Conservation (phyloP, 2,888 invertebrate species). For the Meteorus cinctellus region DNA sequence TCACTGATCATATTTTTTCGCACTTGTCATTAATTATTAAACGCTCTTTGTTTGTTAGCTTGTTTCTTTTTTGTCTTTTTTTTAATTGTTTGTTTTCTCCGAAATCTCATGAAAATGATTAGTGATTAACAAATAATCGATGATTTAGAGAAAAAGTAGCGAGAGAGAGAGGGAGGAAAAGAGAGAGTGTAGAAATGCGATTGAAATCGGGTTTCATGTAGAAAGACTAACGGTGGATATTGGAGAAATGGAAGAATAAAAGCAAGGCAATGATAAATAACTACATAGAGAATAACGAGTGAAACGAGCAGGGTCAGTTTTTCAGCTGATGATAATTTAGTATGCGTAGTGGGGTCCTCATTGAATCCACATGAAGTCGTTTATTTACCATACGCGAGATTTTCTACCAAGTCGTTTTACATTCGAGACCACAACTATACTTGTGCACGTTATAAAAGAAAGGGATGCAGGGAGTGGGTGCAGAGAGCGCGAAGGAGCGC, state of each 20-base stretch:
- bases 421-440: constrained; percentile 2
- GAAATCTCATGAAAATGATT: too few relatives aligned
- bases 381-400: constrained; percentile 36
- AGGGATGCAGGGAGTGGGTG: background rate
- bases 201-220: too few relatives aligned
- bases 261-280: constrained; percentile 18
- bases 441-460: background rate
- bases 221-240: background rate
- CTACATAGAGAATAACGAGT: background rate
- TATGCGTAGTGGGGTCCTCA: constrained; percentile 55
- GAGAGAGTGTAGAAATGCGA: background rate
- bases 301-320: constrained; percentile 56
- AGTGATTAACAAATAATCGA: too few relatives aligned
- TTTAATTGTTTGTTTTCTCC: background rate
- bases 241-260: background rate
- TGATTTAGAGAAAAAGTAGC: too few relatives aligned
- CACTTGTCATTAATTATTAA: background rate
- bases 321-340: constrained; percentile 60
- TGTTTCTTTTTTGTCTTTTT: too few relatives aligned
- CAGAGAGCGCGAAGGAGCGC: background rate
- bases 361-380: constrained; percentile 46
- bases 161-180: too few relatives aligned
- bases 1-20: constrained; percentile 8
- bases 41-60: background rate
- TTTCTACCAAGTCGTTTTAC: constrained; percentile 17